Evolutionary conservation across 1,140 invertebrate species (phyloP).

Genomic region (Andricus grossulariae): DNA sequence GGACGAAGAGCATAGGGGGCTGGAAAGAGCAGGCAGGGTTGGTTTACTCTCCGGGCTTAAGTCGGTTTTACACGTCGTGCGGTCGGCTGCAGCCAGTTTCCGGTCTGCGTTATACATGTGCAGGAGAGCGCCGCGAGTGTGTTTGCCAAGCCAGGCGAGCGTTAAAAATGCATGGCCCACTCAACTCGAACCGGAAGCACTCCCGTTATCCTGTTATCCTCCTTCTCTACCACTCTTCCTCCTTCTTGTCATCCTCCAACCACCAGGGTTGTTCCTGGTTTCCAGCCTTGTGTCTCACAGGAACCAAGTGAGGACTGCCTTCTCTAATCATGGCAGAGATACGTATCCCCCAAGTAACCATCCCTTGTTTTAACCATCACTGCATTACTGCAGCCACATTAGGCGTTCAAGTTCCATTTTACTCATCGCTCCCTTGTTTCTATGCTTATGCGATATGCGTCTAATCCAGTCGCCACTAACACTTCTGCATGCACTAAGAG

Average conservation of each 20-base stretch:
- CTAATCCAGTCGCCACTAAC: too few relatives aligned
- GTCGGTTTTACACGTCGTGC: constrained; percentile 45
- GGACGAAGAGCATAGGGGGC: not conserved
- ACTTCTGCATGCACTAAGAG: too few relatives aligned
- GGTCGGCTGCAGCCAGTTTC: constrained; percentile 52
- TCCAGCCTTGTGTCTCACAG: constrained; percentile 1
- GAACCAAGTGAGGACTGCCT: not conserved
- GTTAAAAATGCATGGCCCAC: constrained; percentile 61
- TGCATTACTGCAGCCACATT: not conserved
- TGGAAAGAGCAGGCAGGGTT: constrained; percentile 15
- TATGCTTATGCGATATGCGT: not conserved
- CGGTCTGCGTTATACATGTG: constrained; percentile 58
- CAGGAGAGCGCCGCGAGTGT: constrained; percentile 21
- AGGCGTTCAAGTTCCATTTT: not conserved
- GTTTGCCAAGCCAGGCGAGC: constrained; percentile 39
- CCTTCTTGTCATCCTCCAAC: not conserved
- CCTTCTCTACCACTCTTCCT: constrained; percentile 26
- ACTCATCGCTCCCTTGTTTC: not conserved
- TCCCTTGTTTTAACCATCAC: not conserved
- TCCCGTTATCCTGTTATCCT: constrained; percentile 50
- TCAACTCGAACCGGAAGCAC: constrained; percentile 65
- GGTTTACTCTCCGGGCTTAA: constrained; percentile 39
- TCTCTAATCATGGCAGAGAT: constrained; percentile 12
- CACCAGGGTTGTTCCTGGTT: constrained; percentile 13
- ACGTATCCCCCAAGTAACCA: not conserved